These are phyloP conservation scores for Eupithecia inturbata DNA, from an alignment of 2,888 invertebrate species.

Conservation along the genomic window DNA sequence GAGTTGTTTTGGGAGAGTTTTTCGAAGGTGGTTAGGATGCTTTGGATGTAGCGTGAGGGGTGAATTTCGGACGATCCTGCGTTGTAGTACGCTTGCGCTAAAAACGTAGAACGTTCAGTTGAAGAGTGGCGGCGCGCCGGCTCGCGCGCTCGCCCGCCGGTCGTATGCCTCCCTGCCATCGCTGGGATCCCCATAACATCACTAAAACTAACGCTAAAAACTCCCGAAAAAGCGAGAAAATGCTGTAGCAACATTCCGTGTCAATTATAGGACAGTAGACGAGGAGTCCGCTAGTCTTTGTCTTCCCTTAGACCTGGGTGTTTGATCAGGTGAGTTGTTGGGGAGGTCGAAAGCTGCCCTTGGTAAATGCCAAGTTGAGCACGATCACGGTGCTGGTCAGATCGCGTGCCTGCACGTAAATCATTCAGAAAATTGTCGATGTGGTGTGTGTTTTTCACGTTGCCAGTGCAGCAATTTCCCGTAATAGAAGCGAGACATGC, in stretches of 20 bases:
- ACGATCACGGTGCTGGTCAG: slow-evolving; percentile 49
- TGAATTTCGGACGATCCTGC: slow-evolving; percentile 81
- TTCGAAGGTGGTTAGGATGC: slow-evolving; percentile 49
- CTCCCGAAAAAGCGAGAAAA: slow-evolving; percentile 55
- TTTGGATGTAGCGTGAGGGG: slow-evolving; percentile 50
- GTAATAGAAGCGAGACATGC: slow-evolving; percentile 41
- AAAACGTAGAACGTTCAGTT: slow-evolving; percentile 69
- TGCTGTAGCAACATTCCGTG: slow-evolving; percentile 61
- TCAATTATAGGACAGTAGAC: slow-evolving; percentile 67
- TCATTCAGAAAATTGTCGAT: slow-evolving; percentile 64
- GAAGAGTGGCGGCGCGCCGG: slow-evolving; percentile 82
- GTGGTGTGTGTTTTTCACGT: slow-evolving; percentile 40
- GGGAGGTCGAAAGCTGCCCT: slow-evolving; percentile 73
- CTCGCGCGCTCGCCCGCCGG: slow-evolving; percentile 84
- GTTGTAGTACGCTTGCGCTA: slow-evolving; percentile 75
- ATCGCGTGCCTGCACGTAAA: slow-evolving; percentile 65
- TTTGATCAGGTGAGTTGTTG: slow-evolving; percentile 77
- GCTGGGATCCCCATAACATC: slow-evolving; percentile 67
- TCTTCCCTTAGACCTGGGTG: slow-evolving; percentile 74
- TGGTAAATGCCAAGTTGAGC: slow-evolving; percentile 59
- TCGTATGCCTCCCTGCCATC: slow-evolving; percentile 64
- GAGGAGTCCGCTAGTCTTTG: slow-evolving; percentile 64
- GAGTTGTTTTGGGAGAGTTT: slow-evolving; percentile 34
- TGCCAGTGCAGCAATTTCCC: slow-evolving; percentile 43
- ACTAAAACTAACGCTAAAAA: slow-evolving; percentile 70